Base-by-base conservation (phyloP, 2,113 vertebrate species). In the Nycticryphes semicollaris region DNA sequence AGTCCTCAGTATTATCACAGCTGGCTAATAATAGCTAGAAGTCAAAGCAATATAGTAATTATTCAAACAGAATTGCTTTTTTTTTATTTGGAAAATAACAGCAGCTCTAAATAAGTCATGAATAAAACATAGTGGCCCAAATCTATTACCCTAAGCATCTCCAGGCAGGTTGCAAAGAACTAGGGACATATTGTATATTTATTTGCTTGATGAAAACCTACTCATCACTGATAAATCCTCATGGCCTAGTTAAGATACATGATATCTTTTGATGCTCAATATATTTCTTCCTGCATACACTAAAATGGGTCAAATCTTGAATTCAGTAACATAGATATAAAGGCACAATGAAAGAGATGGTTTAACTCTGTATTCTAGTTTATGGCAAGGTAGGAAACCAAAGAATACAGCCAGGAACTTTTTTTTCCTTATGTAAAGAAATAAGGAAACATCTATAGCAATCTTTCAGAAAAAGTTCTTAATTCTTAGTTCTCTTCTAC, bases 1-100 rank as follows among this genome's bases (percentile, higher is more conserved):
- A 89, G 59, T 76, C 31, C 28, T 85, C 76, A 47, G 1, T 91
- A 67, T 95, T 94, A 73, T 95, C 70, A 39, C 78, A 95, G 50
- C 41, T 90, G 84, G 62, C 70, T 87, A 91, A 83, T 88, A 94
- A 87, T 20, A 90, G 78, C 31, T 41, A 91, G 96, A 93, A 75
- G 87, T 91, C 81, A 85, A 76, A 84, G 79, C 77, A 73, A 90
- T 73, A 47, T 7, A 91, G 50, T 92, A 91, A 93, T 91, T 85
- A 86, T 45, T 96, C 91, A 94, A 81, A 70, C 67, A 78, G 47
- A 72, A 74, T 56, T 3, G 3, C 30, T 41, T 90, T 84, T 50
- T 48, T 88, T 87, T 43, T 67, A 66, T 6, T 30, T 70, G 47
- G 74, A 93, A 93, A 90, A 77, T 41, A 88, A 50, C 45, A 63